Conservation (phyloP, 2,113 vertebrate genomes). For the Labrus mixtus region DNA sequence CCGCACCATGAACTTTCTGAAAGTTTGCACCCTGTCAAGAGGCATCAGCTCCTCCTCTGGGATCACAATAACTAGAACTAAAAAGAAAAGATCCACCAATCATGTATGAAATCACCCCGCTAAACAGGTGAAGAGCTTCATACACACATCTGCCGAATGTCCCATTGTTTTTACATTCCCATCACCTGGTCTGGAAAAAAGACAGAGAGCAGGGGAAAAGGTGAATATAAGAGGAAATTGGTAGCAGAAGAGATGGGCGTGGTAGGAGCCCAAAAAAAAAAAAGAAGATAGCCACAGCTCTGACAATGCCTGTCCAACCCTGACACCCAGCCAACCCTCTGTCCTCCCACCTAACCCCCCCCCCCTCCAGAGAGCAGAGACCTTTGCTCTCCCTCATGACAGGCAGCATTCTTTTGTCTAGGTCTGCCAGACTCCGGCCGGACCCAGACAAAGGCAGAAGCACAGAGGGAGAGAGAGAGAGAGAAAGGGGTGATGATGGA, state of each 20-base stretch:
- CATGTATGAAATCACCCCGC: background rate
- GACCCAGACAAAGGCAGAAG: constrained; percentile 76
- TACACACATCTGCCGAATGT: constrained; percentile 43
- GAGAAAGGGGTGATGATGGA: constrained; percentile 37
- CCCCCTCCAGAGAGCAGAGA: constrained; percentile 46
- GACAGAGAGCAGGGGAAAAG: background rate
- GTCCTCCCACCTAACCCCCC: background rate
- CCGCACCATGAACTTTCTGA: too few species aligned
- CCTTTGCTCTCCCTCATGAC: constrained; percentile 79
- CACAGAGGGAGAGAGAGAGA: constrained; percentile 46
- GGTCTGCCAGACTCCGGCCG: constrained; percentile 64
- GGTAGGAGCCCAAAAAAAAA: constrained; percentile 67
- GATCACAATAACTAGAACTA: background rate
- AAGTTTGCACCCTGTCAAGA: too few species aligned
- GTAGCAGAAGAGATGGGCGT: constrained; percentile 30
- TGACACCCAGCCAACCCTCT: constrained; percentile 2
- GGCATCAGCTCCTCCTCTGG: background rate
- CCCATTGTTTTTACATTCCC: background rate
- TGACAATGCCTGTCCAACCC: constrained; percentile 75
- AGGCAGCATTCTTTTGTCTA: constrained; percentile 72
- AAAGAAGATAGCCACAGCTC: constrained; percentile 73
- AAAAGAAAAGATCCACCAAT: background rate
- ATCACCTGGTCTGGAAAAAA: background rate
- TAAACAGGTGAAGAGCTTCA: constrained; percentile 1
- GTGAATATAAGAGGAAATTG: constrained; percentile 5